A percentile compares a stretch with the other conserved stretches of the same genome.
Evolutionary conservation across 1,140 invertebrate species (phyloP).

Genomic region (Drosophila chauvacae): DNA sequence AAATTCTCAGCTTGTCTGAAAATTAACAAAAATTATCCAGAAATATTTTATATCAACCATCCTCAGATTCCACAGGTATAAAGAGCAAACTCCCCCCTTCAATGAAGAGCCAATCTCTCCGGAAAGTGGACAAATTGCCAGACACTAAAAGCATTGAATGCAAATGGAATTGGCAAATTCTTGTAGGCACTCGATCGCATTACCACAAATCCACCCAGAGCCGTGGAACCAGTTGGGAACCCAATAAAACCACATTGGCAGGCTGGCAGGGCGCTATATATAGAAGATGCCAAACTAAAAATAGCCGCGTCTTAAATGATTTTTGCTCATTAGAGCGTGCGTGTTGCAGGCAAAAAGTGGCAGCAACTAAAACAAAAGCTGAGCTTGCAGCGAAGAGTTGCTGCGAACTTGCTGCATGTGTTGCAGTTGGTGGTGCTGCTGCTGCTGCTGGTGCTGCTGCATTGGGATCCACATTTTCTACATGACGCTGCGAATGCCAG

Average conservation of each 20-base stretch:
- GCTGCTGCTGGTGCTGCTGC: constrained; percentile 13
- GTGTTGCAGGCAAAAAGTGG: constrained; percentile 77
- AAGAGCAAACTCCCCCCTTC: neutral
- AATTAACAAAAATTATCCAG: neutral
- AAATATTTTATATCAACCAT: neutral
- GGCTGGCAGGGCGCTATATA: constrained; percentile 58
- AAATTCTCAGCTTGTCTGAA: neutral
- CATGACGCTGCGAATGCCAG: constrained; percentile 81
- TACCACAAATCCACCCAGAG: constrained; percentile 54
- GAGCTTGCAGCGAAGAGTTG: constrained; percentile 33
- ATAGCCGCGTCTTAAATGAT: constrained; percentile 80
- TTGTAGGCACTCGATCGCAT: constrained; percentile 71
- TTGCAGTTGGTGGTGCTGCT: constrained; percentile 9
- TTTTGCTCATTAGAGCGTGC: constrained; percentile 82
- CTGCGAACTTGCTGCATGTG: constrained; percentile 5
- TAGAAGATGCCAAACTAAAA: constrained; percentile 78
- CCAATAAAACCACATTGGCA: constrained; percentile 62
- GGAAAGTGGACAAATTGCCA: constrained; percentile 10
- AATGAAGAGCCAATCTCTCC: constrained; percentile 4
- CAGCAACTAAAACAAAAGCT: constrained; percentile 79
- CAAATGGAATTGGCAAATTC: constrained; percentile 59
- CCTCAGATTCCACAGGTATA: no score
- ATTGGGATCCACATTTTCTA: constrained; percentile 70
- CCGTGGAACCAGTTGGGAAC: constrained; percentile 66
- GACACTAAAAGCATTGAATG: constrained; percentile 33